Evolutionary conservation across 2,888 invertebrate species (phyloP), one percentile per base, ranked within the genome.

Genomic region (Stenodema calcarata): DNA sequence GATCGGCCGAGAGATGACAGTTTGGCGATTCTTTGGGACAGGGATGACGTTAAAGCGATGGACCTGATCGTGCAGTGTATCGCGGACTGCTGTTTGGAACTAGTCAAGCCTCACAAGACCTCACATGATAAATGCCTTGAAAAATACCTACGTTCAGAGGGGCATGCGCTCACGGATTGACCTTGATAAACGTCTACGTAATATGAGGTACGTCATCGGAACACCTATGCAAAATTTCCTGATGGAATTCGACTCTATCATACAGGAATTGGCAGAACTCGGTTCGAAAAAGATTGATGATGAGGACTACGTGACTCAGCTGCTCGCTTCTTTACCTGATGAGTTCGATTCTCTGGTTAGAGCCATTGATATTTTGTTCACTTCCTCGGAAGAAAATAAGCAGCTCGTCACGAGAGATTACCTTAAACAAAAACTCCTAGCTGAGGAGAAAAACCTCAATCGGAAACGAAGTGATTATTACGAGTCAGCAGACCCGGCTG

Each of bases 1-100:
- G 54, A 16, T 1, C 16, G 27, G 16, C 80, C 50, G 0, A 4
- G 14, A 14, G 81, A 62, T 16, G 41, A 54, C 7, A 23, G 6
- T 7, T 54, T 16, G n/a, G n/a, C 18, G 23, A 82, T 41, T 41
- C 18, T 35, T 14, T 62, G 62, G 81, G 35, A 42, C 18, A 80
- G 16, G 14, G 73, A 73, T 30, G 75, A 84, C 28, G 23, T 75
- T 14, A 75, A 84, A 73, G 73, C 50, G 30, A 35, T n/a, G 47
- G 73, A 70, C 73, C n/a, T 84, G n/a, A 84, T 84, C 35, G 84
- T 75, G 16, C 84, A 84, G 27, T 84, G 84, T 30, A 14, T 84
- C 11, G 84, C 41, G 27, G 84, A 84, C 16, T 23, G 47, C 18
- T 12, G 42, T 27, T 30, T 84, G 73, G 84, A 84, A 30, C 28